Base-by-base conservation (phyloP, 1,140 invertebrate genomes). In the Reticulitermes speratus region DNA sequence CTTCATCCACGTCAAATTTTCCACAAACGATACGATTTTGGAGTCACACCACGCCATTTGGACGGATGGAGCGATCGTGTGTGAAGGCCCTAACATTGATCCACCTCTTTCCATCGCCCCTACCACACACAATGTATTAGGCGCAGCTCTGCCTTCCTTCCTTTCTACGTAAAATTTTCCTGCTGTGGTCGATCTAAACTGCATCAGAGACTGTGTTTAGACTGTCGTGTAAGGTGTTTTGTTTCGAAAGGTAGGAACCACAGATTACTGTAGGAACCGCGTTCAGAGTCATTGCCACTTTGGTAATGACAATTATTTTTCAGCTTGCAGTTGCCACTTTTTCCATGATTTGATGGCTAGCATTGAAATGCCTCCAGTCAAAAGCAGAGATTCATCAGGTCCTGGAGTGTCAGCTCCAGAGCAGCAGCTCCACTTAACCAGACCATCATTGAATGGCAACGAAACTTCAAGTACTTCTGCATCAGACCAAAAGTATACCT, bases 321-420 rank as follows among this genome's bases (percentile, higher is more conserved):
- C n/a, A 75, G 65, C 25, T 75, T 30, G 65, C 25, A 75, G 65
- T 75, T 25, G 85, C 45, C 38, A 32, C 38, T 85, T 85, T 44
- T 88, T 91, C 86, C 90, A 92, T 91, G 90, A 90, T 90, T 91
- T 92, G 88, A 91, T 92, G 90, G 90, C 91, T 87, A 91, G 91
- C 89, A 89, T 90, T 88, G 87, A 89, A 84, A 89, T 90, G 82
- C 89, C 90, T 86, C 89, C 90, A 87, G 83, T 90, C 83, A 91
- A 91, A 88, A 91, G 89, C 88, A 90, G 89, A 82, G 59, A 65
- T 65, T 65, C 59, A 25, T 65, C 59, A 65, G 83, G 83, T 32
- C 25, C 25, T n/a, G 3, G 45, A 55, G 83, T 45, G 12, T 52
- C 45, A 45, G 6, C 84, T 75, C 21, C 85, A 85, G 85, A 75